These are phyloP conservation scores for Lasioglossum lativentre DNA, from an alignment of 2,888 invertebrate genomes.

Conservation along the genomic window DNA sequence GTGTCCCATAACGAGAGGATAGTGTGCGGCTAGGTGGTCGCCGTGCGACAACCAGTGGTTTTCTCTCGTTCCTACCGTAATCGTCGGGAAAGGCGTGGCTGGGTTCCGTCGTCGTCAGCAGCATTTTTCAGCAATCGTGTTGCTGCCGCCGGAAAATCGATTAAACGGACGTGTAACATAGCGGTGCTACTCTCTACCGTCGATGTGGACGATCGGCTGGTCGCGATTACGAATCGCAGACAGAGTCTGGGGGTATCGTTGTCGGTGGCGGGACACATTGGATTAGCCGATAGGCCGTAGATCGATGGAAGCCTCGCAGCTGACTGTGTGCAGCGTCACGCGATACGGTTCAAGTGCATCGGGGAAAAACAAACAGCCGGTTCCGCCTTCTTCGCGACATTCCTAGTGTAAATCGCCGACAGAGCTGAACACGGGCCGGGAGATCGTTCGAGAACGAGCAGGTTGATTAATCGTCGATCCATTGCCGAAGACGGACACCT, in stretches of 20 bases:
- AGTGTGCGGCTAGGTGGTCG: constrained; percentile 1
- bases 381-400: not conserved
- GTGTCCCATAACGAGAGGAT: not conserved
- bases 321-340: constrained; percentile 24
- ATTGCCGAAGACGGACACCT: constrained; percentile 8
- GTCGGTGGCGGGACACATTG: constrained; percentile 21
- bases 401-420: not conserved
- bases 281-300: constrained; percentile 42
- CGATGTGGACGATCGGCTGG: not conserved
- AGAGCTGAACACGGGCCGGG: not conserved
- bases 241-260: constrained; percentile 23
- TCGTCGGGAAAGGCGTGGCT: constrained; percentile 21
- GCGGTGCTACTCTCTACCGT: not conserved
- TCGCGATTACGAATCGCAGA: constrained; percentile 5
- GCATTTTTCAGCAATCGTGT: constrained; percentile 12
- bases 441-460: not conserved
- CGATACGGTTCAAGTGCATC: constrained; percentile 56
- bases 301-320: constrained; percentile 61
- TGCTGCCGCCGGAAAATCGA: constrained; percentile 5
- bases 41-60: constrained; percentile 5
- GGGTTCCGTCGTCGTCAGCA: not conserved
- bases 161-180: not conserved
- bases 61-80: not conserved
- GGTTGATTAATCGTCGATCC: constrained; percentile 31
- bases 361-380: constrained; percentile 26